Percentiles rank a stretch among this genome's conserved stretches.
Conservation (phyloP, 2,797 vertebrate species). For the Cirrhinus mrigala region DNA sequence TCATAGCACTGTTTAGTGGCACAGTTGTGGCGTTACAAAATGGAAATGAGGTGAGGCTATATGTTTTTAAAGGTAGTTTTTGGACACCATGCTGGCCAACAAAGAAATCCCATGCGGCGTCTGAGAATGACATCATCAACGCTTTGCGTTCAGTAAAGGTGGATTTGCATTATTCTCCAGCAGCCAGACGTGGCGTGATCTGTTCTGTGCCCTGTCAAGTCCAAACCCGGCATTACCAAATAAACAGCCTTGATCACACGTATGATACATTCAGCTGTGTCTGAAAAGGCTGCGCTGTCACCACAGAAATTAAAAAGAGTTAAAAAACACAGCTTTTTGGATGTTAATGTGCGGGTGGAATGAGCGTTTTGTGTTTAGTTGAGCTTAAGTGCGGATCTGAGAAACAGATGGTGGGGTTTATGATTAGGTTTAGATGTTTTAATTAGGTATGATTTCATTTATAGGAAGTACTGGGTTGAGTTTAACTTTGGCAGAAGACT, state of each 20-base stretch:
- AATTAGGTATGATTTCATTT: constrained; percentile 34
- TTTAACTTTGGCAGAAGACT: constrained; percentile 26
- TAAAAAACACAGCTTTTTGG: constrained; percentile 5
- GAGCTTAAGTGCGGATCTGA: constrained; percentile 16
- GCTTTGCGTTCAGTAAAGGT: constrained; percentile 19
- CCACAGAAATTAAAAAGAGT: constrained; percentile 5
- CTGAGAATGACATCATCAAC: constrained; percentile 51
- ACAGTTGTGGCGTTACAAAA: neutral
- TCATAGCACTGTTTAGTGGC: neutral
- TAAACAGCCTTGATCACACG: constrained; percentile 17
- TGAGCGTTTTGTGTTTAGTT: constrained; percentile 1
- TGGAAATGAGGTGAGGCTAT: constrained; percentile 12
- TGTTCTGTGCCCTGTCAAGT: constrained; percentile 40
- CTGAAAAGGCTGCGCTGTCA: neutral
- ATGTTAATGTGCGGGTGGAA: constrained; percentile 19
- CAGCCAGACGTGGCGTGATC: neutral
- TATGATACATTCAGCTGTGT: neutral
- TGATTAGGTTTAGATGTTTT: constrained; percentile 32
- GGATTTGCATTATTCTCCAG: neutral
- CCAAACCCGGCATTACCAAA: neutral
- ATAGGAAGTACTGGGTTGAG: constrained; percentile 31
- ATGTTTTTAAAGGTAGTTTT: constrained; percentile 5
- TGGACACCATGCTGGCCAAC: neutral
- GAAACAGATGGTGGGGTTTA: constrained; percentile 37
- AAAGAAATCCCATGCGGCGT: constrained; percentile 9